These are phyloP conservation scores for Eretmochelys imbricata DNA, from an alignment of 2,113 vertebrate genomes.

Conservation along the genomic window DNA sequence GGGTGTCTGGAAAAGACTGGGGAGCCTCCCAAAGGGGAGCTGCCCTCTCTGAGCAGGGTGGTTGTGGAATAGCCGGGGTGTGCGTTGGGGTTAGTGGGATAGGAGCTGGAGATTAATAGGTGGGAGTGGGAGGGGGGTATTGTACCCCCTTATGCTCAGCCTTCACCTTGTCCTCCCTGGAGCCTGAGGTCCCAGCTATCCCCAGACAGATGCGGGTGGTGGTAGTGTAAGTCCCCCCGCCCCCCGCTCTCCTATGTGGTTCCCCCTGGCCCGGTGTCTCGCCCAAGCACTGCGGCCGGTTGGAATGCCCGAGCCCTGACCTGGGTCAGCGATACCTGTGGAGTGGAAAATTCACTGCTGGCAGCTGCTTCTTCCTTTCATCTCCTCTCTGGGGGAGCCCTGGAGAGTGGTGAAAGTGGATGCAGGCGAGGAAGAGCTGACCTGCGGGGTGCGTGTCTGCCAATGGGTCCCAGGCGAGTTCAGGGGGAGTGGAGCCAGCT, in stretches of 20 bases:
- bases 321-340: neutral
- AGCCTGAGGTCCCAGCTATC: neutral
- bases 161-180: neutral
- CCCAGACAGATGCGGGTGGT: no score
- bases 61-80: neutral
- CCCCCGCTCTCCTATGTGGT: no score
- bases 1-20: neutral
- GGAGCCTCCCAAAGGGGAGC: neutral
- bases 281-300: no score
- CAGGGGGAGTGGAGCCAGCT: neutral
- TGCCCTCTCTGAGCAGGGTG: no score
- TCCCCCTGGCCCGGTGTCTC: neutral
- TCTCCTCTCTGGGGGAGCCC: neutral
- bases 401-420: neutral
- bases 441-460: neutral
- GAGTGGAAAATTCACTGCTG: neutral
- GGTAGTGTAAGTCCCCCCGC: no score
- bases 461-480: neutral
- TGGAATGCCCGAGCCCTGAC: neutral
- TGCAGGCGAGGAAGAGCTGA: neutral
- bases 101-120: neutral
- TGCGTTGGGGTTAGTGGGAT: neutral
- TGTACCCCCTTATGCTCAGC: neutral
- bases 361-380: neutral
- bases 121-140: neutral